Percentiles rank a stretch among this genome's conserved stretches.
phyloP scores from a whole-genome alignment of 2,797 vertebrate genomes.

The Anisognathus igniventris region DNA sequence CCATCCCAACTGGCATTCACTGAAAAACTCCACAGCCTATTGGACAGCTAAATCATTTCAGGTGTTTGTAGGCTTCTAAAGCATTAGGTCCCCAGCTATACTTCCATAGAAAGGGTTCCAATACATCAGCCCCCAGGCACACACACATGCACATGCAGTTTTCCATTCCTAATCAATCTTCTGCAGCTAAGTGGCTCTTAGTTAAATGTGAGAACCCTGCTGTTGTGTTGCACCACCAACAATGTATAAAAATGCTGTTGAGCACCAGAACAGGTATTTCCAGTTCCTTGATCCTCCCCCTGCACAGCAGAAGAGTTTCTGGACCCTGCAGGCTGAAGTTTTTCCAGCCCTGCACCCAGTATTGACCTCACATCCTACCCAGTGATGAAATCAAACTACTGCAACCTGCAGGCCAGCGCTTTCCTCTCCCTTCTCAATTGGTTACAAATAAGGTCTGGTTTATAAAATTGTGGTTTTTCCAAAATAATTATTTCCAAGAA shows the following conservation, averaged over 20 bases:
- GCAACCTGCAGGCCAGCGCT: not conserved
- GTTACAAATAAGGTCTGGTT: constrained; percentile 20
- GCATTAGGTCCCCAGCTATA: not conserved
- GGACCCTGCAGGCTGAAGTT: constrained; percentile 24
- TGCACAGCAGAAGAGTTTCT: constrained; percentile 16
- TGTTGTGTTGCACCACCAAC: constrained; percentile 3
- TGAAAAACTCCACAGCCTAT: constrained; percentile 43
- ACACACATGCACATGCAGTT: not conserved
- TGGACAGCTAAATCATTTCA: constrained; percentile 5
- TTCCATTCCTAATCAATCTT: constrained; percentile 33
- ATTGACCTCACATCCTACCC: constrained; percentile 33
- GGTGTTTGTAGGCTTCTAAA: not conserved
- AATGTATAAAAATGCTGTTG: constrained; percentile 30
- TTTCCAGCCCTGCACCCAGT: constrained; percentile 24
- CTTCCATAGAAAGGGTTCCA: not conserved
- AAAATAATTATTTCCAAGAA: constrained; percentile 1
- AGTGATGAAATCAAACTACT: not conserved
- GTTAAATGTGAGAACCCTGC: constrained; percentile 49
- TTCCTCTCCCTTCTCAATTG: not conserved
- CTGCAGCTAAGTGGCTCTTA: constrained; percentile 57
- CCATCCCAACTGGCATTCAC: not conserved
- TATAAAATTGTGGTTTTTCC: constrained; percentile 7
- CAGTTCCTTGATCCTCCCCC: constrained; percentile 26
- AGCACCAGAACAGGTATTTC: constrained; percentile 51
- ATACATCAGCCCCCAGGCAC: not conserved